Percentiles rank a stretch among this genome's conserved stretches.
phyloP scores from a whole-genome alignment of 2,113 vertebrate genomes.

The Dermatemys mawii region DNA sequence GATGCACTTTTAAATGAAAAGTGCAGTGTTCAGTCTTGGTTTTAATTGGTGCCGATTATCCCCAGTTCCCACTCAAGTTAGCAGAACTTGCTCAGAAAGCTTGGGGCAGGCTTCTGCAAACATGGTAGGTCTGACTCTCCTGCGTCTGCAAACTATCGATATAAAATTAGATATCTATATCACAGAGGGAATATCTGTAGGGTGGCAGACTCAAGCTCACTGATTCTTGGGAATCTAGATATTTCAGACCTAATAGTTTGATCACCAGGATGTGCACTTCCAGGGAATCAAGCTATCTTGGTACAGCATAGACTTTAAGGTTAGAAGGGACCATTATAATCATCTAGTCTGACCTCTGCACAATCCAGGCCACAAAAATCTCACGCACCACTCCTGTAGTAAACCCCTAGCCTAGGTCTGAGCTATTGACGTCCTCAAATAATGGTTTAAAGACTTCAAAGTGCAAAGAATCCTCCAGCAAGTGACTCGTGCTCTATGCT shows the following conservation, averaged over 20 bases:
- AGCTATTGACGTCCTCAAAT: too few relatives aligned
- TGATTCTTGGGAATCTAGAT: background rate
- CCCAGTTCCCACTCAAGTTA: background rate
- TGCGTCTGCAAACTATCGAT: background rate
- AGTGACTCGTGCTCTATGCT: too few relatives aligned
- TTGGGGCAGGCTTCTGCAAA: background rate
- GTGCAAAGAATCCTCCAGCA: too few relatives aligned
- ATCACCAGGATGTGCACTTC: background rate
- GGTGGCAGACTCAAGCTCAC: background rate
- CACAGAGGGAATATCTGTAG: background rate
- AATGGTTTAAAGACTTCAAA: too few relatives aligned
- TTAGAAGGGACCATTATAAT: too few relatives aligned
- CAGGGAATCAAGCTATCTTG: background rate
- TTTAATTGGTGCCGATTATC: background rate
- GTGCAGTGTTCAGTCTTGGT: background rate
- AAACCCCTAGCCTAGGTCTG: too few relatives aligned
- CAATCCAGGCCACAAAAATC: too few relatives aligned
- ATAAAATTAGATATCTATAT: background rate
- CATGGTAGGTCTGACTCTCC: background rate
- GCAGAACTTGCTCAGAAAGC: background rate
- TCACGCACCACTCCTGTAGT: too few relatives aligned
- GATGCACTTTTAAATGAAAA: background rate
- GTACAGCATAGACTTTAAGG: too few relatives aligned
- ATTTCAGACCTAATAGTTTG: background rate
- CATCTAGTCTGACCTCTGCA: too few relatives aligned